These are phyloP conservation scores for Bombus waltoni DNA, from an alignment of 1,140 invertebrate genomes.

Conservation along the genomic window DNA sequence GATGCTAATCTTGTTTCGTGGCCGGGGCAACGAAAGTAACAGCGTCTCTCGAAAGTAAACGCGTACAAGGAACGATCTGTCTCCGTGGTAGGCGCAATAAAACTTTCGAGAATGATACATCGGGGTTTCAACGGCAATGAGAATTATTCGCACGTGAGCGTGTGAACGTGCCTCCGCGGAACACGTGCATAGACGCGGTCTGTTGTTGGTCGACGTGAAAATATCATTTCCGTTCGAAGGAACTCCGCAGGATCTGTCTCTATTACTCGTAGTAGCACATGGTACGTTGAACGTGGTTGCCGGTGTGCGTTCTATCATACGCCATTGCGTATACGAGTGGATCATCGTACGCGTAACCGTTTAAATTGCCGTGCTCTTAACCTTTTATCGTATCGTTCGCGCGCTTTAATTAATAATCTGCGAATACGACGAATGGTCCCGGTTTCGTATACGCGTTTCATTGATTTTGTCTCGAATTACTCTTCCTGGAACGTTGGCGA, in stretches of 20 bases:
- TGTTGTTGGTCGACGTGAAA: slow-evolving; percentile 64
- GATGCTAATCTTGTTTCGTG: background rate
- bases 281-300: slow-evolving; percentile 4
- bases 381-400: slow-evolving; percentile 67
- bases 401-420: slow-evolving; percentile 71
- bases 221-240: slow-evolving; percentile 75
- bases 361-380: slow-evolving; percentile 69
- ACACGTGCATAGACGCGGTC: slow-evolving; percentile 19
- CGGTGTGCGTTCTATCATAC: background rate
- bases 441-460: background rate
- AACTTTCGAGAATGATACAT: slow-evolving; percentile 41
- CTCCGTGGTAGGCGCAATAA: slow-evolving; percentile 9
- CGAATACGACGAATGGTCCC: slow-evolving; percentile 2
- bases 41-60: slow-evolving; percentile 9
- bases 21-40: slow-evolving; percentile 18
- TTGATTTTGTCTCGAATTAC: too few species aligned
- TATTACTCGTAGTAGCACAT: slow-evolving; percentile 61
- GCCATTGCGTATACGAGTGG: background rate
- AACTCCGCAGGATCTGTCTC: slow-evolving; percentile 68
- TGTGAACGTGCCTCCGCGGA: slow-evolving; percentile 23
- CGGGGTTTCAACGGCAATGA: slow-evolving; percentile 32
- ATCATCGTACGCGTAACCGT: slow-evolving; percentile 62
- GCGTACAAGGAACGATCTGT: slow-evolving; percentile 7
- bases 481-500: background rate
- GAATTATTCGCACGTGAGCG: slow-evolving; percentile 35